These are phyloP conservation scores for Lapara coniferarum DNA, from an alignment of 2,888 invertebrate genomes.

Conservation along the genomic window DNA sequence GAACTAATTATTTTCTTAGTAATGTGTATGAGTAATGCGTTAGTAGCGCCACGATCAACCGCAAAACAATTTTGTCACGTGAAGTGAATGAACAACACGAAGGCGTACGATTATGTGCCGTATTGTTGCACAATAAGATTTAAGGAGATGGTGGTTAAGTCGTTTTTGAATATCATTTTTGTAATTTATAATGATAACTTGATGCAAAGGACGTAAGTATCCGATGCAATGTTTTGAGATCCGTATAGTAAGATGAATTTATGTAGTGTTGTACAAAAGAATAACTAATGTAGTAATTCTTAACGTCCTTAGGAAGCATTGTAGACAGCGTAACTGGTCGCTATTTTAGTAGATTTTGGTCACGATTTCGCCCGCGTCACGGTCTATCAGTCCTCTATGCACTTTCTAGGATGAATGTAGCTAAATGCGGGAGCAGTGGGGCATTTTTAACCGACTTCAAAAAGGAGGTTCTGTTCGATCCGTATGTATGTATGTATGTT, in stretches of 20 bases:
- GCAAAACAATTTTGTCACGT: slow-evolving; percentile 17
- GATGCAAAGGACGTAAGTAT: slow-evolving; percentile 20
- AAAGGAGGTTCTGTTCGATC: too few relatives aligned
- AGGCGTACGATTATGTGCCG: not conserved
- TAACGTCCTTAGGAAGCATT: not conserved
- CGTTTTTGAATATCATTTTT: not conserved
- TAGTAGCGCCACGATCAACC: slow-evolving; percentile 14
- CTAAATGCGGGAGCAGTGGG: too few relatives aligned
- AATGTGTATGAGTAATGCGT: not conserved
- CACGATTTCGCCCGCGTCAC: too few relatives aligned
- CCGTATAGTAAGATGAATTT: not conserved
- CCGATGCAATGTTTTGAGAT: slow-evolving; percentile 3
- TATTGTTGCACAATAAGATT: not conserved
- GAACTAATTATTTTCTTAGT: slow-evolving; percentile 6
- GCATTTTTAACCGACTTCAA: too few relatives aligned
- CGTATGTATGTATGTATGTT: too few relatives aligned
- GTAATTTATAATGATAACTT: slow-evolving; percentile 9
- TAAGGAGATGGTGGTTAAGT: not conserved
- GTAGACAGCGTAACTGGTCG: too few relatives aligned
- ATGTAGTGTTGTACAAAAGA: slow-evolving; percentile 6
- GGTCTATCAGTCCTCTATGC: too few relatives aligned
- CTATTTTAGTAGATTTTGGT: too few relatives aligned
- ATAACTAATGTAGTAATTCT: too few relatives aligned
- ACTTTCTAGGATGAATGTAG: too few relatives aligned
- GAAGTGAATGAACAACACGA: slow-evolving; percentile 19